phyloP scores from a whole-genome alignment of 2,888 invertebrate genomes.

The Epirrhoe tristata region DNA sequence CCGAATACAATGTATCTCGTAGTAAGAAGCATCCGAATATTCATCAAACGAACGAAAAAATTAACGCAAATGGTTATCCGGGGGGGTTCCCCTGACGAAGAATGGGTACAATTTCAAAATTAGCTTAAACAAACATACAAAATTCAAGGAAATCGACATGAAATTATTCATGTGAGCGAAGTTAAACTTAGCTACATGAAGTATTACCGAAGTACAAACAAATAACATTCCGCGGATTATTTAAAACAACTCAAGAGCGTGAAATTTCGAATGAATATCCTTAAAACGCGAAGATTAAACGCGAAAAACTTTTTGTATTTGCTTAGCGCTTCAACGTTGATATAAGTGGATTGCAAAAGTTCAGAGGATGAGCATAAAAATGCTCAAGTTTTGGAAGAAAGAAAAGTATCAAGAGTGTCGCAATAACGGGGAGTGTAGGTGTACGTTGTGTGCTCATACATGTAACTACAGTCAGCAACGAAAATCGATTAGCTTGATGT shows the following conservation, averaged over 20 bases:
- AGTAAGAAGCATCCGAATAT: no score
- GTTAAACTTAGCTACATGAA: constrained; percentile 31
- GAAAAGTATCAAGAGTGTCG: constrained; percentile 77
- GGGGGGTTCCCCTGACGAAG: no score
- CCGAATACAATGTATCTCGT: no score
- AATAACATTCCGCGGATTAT: constrained; percentile 74
- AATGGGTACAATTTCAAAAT: no score
- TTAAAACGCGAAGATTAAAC: constrained; percentile 82
- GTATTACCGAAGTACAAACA: constrained; percentile 33
- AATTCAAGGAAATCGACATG: constrained; percentile 12
- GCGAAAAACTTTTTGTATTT: constrained; percentile 83
- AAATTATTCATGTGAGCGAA: constrained; percentile 28
- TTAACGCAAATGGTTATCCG: no score
- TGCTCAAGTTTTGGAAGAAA: constrained; percentile 70
- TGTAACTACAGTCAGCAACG: no score
- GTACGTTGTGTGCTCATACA: constrained; percentile 45
- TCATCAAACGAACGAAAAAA: no score
- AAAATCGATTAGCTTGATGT: no score
- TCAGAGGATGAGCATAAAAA: constrained; percentile 83
- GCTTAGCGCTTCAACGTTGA: constrained; percentile 82
- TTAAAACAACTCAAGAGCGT: constrained; percentile 71
- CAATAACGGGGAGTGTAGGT: constrained; percentile 69
- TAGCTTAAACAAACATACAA: constrained; percentile 3
- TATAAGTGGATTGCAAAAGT: constrained; percentile 85
- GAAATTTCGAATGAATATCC: constrained; percentile 81